These are phyloP conservation scores for Unio delphinus DNA, from an alignment of 2,888 invertebrate species.

Conservation along the genomic window DNA sequence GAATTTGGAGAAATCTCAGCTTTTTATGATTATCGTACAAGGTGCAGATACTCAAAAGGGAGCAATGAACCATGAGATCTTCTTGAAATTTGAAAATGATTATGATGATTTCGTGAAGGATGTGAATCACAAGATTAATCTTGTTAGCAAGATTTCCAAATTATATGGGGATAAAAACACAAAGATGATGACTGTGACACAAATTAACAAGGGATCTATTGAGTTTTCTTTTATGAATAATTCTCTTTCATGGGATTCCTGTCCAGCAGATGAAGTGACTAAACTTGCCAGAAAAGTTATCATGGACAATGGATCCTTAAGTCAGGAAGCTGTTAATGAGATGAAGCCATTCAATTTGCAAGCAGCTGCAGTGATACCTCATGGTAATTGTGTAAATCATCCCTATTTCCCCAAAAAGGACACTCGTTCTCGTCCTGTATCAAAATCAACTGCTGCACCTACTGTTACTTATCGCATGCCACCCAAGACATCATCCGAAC, in stretches of 20 bases:
- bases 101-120: slow-evolving; percentile 80
- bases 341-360: slow-evolving; percentile 52
- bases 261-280: slow-evolving; percentile 84
- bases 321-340: slow-evolving; percentile 46
- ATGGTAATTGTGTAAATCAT: slow-evolving; percentile 71
- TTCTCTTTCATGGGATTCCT: slow-evolving; percentile 82
- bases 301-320: slow-evolving; percentile 68
- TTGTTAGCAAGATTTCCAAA: slow-evolving; percentile 79
- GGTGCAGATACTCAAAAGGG: slow-evolving; percentile 15
- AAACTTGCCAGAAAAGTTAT: slow-evolving; percentile 75
- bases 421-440: slow-evolving; percentile 6
- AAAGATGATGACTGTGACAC: slow-evolving; percentile 78
- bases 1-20: slow-evolving; percentile 64
- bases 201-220: slow-evolving; percentile 78
- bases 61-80: slow-evolving; percentile 60
- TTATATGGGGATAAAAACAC: slow-evolving; percentile 85
- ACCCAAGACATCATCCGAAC: slow-evolving; percentile 2
- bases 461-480: background rate
- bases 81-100: slow-evolving; percentile 71
- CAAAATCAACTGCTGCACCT: slow-evolving; percentile 1
- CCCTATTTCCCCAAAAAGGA: slow-evolving; percentile 45
- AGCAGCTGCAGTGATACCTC: slow-evolving; percentile 42
- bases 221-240: slow-evolving; percentile 85
- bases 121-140: slow-evolving; percentile 86
- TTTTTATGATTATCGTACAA: slow-evolving; percentile 29